These are phyloP conservation scores for Aphidius colemani DNA, from an alignment of 2,888 invertebrate genomes.

Conservation along the genomic window DNA sequence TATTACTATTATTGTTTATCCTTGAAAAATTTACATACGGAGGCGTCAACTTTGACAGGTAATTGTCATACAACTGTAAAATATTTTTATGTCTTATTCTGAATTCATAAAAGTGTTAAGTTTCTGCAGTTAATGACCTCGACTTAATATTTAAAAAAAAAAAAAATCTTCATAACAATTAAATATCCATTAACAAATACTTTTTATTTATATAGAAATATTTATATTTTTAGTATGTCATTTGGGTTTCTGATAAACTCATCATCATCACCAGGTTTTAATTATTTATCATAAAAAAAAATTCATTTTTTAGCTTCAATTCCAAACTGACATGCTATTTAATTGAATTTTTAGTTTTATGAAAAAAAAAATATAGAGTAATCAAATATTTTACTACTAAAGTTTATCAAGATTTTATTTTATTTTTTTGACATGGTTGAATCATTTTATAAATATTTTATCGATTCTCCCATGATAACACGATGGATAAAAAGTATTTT, in stretches of 20 bases:
- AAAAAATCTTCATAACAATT: too few relatives aligned
- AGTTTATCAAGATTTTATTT: not conserved
- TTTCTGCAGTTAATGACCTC: not conserved
- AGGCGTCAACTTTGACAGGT: slow-evolving; percentile 48
- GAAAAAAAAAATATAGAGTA: too few relatives aligned
- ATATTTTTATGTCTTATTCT: slow-evolving; percentile 33
- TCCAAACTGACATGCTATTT: too few relatives aligned
- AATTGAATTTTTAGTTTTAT: too few relatives aligned
- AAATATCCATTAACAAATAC: too few relatives aligned
- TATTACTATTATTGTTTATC: slow-evolving; percentile 3
- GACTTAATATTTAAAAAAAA: too few relatives aligned
- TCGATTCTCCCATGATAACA: slow-evolving; percentile 10
- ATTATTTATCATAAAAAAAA: not conserved
- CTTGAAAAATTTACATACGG: slow-evolving; percentile 10
- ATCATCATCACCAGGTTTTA: slow-evolving; percentile 10
- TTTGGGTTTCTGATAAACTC: not conserved
- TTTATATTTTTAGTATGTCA: not conserved
- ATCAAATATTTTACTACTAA: too few relatives aligned
- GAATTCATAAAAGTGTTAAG: slow-evolving; percentile 26
- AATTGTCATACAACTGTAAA: slow-evolving; percentile 31
- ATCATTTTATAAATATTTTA: slow-evolving; percentile 10
- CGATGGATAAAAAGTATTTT: slow-evolving; percentile 6
- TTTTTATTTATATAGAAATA: not conserved
- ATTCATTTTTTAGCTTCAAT: too few relatives aligned
- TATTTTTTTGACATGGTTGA: not conserved